Conservation (phyloP, 1,140 invertebrate species). For the Drosophila bocqueti region DNA sequence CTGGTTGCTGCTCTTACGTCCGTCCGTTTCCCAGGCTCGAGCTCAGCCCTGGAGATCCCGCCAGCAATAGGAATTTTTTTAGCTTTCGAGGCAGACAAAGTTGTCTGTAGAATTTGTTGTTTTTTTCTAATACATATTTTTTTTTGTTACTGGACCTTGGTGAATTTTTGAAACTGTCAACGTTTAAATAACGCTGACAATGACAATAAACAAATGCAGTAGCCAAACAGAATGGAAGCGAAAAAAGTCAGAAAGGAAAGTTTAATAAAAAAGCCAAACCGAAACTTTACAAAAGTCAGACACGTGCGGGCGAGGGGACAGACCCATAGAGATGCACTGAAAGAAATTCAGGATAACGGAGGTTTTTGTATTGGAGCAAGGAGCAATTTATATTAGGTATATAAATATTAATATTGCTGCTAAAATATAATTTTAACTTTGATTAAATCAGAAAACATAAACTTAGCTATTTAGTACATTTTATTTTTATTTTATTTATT, state of each 20-base stretch:
- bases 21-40: not conserved
- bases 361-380: not conserved
- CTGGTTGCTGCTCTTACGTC: conserved; percentile 10
- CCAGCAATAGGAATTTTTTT: conserved; percentile 39
- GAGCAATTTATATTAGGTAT: not conserved
- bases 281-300: conserved; percentile 69
- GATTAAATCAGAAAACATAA: too few relatives aligned
- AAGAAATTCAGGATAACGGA: not conserved
- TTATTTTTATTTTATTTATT: too few relatives aligned
- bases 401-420: too few relatives aligned
- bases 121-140: conserved; percentile 5
- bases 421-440: too few relatives aligned
- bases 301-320: conserved; percentile 23
- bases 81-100: conserved; percentile 60
- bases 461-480: too few relatives aligned
- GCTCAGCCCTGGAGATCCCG: conserved; percentile 23
- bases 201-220: conserved; percentile 82
- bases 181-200: conserved; percentile 81
- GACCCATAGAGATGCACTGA: not conserved
- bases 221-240: conserved; percentile 31
- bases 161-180: conserved; percentile 70
- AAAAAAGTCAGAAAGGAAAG: conserved; percentile 30
- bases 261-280: conserved; percentile 45
- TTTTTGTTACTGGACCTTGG: conserved; percentile 15
- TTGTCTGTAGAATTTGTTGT: conserved; percentile 49